These are phyloP conservation scores for Syngnathus acus DNA, from an alignment of 2,797 vertebrate species.

Conservation along the genomic window DNA sequence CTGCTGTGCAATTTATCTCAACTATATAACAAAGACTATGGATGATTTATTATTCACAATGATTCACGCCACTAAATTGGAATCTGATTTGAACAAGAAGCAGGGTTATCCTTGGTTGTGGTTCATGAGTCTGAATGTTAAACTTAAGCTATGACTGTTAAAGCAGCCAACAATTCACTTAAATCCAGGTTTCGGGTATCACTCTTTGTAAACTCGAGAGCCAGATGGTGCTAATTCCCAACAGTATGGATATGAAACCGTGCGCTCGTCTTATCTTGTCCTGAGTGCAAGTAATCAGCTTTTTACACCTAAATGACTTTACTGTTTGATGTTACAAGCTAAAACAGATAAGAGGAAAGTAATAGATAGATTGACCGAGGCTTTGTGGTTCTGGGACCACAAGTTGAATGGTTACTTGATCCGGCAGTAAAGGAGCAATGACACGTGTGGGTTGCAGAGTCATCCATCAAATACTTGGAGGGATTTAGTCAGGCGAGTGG, in stretches of 20 bases:
- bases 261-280: slow-evolving; percentile 41
- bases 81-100: too few relatives aligned
- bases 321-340: slow-evolving; percentile 26
- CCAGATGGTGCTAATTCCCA: slow-evolving; percentile 44
- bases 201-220: slow-evolving; percentile 14
- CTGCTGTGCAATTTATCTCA: slow-evolving; percentile 11
- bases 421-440: slow-evolving; percentile 24
- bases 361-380: slow-evolving; percentile 22
- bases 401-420: slow-evolving; percentile 33
- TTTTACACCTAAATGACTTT: slow-evolving; percentile 32
- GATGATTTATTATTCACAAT: too few relatives aligned
- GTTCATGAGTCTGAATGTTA: background rate
- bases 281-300: slow-evolving; percentile 27
- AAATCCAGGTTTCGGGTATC: background rate
- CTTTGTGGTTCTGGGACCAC: slow-evolving; percentile 29
- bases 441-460: slow-evolving; percentile 15
- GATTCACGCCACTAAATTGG: too few relatives aligned
- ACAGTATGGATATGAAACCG: slow-evolving; percentile 30
- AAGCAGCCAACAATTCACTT: background rate
- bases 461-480: slow-evolving; percentile 33
- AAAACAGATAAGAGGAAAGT: slow-evolving; percentile 31
- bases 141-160: background rate
- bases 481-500: slow-evolving; percentile 17
- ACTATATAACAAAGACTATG: background rate
- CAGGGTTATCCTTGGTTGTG: background rate